These are phyloP conservation scores for Psilanteris sp. DNA, from an alignment of 1,140 invertebrate species.

Conservation along the genomic window DNA sequence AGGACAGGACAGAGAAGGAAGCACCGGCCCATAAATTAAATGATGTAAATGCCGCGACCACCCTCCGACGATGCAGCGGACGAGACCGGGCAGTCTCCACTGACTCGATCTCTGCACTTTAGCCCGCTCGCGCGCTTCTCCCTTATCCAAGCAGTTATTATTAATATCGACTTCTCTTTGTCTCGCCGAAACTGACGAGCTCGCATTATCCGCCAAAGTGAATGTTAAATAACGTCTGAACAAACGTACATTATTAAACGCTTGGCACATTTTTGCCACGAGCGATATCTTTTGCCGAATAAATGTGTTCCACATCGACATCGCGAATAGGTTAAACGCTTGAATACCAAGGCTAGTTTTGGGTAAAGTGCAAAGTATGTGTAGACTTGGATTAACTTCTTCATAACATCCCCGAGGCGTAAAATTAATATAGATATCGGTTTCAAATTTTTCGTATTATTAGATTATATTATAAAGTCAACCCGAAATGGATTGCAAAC, in stretches of 20 bases:
- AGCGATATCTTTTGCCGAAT: slow-evolving; percentile 21
- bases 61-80: slow-evolving; percentile 72
- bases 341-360: slow-evolving; percentile 9
- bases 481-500: too few species aligned
- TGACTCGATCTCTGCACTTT: slow-evolving; percentile 68
- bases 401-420: too few species aligned
- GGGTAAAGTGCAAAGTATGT: slow-evolving; percentile 30
- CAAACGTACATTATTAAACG: slow-evolving; percentile 41
- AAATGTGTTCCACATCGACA: slow-evolving; percentile 5
- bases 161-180: slow-evolving; percentile 63
- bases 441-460: too few species aligned
- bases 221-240: slow-evolving; percentile 57
- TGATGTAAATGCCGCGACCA: slow-evolving; percentile 80
- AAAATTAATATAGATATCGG: too few species aligned
- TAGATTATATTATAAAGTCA: too few species aligned
- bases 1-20: slow-evolving; percentile 61
- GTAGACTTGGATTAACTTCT: slow-evolving; percentile 18
- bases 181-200: slow-evolving; percentile 50
- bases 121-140: slow-evolving; percentile 41
- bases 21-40: slow-evolving; percentile 79
- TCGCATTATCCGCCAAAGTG: slow-evolving; percentile 55
- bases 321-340: slow-evolving; percentile 1
- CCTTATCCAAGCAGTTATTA: slow-evolving; percentile 63
- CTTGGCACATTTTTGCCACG: slow-evolving; percentile 52
- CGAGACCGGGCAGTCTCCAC: slow-evolving; percentile 61